A percentile compares a stretch with the other conserved stretches of the same genome.
Conservation (phyloP, 2,113 vertebrate species). For the Microcebus griseorufus region DNA sequence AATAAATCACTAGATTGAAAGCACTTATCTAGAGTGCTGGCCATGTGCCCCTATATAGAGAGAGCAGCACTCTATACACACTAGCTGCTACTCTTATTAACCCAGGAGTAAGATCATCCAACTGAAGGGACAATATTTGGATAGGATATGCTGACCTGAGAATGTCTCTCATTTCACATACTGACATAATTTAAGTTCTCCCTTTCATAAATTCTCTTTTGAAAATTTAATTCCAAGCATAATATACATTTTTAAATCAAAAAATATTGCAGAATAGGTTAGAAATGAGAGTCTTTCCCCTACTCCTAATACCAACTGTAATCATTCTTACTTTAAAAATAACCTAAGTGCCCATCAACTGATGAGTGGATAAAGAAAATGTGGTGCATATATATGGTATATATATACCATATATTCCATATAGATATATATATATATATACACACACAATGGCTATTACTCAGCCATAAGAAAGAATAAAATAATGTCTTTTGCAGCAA, state of each 20-base stretch:
- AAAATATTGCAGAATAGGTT: not conserved
- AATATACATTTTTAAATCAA: not conserved
- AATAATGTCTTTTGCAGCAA: too few relatives aligned
- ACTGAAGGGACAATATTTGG: not conserved
- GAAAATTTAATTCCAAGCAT: conserved; percentile 31
- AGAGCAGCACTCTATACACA: not conserved
- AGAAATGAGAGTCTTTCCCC: not conserved
- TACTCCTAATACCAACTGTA: not conserved
- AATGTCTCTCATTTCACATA: not conserved
- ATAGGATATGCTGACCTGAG: not conserved
- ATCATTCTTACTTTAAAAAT: conserved; percentile 43
- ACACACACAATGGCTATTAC: too few relatives aligned
- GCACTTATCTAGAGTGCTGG: not conserved
- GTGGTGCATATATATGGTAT: too few relatives aligned
- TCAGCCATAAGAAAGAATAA: too few relatives aligned
- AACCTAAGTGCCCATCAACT: not conserved
- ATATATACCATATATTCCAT: too few relatives aligned
- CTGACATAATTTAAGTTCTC: not conserved
- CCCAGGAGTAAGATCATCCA: not conserved
- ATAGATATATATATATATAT: too few relatives aligned
- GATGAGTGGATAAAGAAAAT: too few relatives aligned
- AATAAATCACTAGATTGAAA: not conserved
- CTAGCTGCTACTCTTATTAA: not conserved
- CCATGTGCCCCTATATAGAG: too few relatives aligned
- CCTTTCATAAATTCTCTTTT: conserved; percentile 12